phyloP scores from a whole-genome alignment of 2,113 vertebrate genomes.

The Barbus barbus region DNA sequence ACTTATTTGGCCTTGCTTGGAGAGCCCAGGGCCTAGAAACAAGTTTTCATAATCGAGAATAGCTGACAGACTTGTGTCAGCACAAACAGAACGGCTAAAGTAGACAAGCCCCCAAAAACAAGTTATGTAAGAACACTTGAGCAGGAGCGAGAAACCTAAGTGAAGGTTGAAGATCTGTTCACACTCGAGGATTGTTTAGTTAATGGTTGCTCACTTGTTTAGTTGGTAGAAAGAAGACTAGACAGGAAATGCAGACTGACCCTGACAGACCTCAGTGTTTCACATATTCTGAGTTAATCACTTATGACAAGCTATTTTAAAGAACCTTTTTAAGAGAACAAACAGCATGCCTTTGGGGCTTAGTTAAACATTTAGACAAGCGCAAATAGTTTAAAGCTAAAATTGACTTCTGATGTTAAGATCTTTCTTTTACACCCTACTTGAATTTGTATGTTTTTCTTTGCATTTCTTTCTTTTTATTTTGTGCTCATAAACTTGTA shows the following conservation, averaged over 20 bases:
- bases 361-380: not conserved
- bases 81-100: constrained; percentile 5
- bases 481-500: not conserved
- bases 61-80: constrained; percentile 5
- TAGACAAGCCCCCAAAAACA: not conserved
- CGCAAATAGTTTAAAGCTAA: not conserved
- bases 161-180: not conserved
- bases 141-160: not conserved
- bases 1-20: not conserved
- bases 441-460: not conserved
- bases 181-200: not conserved
- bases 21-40: not conserved
- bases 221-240: not conserved
- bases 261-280: not conserved
- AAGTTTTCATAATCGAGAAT: not conserved
- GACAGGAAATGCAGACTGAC: not conserved
- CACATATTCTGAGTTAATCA: not conserved
- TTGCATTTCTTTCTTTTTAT: not conserved
- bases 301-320: not conserved
- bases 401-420: not conserved
- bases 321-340: not conserved
- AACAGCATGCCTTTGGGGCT: not conserved
- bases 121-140: not conserved
- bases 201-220: not conserved
- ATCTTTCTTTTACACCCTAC: not conserved